Evolutionary conservation across 2,888 invertebrate genomes (phyloP).

Genomic region (Aphidoletes aphidimyza): DNA sequence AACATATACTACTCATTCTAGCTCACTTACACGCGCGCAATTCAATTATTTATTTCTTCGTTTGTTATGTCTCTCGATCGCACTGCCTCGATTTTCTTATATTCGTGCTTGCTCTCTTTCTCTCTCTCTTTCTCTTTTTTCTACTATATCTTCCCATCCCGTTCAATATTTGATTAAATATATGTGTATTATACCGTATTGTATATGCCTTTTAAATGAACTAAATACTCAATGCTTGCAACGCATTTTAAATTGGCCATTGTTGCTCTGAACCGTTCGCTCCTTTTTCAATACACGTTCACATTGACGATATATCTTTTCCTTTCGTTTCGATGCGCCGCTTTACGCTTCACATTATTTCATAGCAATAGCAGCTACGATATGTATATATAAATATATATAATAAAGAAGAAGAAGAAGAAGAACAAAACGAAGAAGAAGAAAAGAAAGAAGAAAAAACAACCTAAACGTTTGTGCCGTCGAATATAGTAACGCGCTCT

Average conservation of each 20-base stretch:
- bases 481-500: too few relatives aligned
- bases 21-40: neutral
- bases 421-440: neutral
- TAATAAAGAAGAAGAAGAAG: too few relatives aligned
- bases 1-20: neutral
- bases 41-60: too few relatives aligned
- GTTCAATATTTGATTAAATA: too few relatives aligned
- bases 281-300: conserved; percentile 15
- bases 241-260: conserved; percentile 45
- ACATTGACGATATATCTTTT: neutral
- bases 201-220: neutral
- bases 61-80: neutral
- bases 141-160: neutral
- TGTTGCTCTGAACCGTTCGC: conserved; percentile 18
- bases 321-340: neutral
- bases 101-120: neutral
- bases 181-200: neutral
- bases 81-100: neutral
- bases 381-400: neutral
- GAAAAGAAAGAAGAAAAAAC: neutral
- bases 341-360: neutral
- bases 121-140: too few relatives aligned
- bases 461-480: neutral
- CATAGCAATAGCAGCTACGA: neutral
- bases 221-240: conserved; percentile 11